Conservation (phyloP, 2,797 vertebrate species). For the Labeo calbasu region DNA sequence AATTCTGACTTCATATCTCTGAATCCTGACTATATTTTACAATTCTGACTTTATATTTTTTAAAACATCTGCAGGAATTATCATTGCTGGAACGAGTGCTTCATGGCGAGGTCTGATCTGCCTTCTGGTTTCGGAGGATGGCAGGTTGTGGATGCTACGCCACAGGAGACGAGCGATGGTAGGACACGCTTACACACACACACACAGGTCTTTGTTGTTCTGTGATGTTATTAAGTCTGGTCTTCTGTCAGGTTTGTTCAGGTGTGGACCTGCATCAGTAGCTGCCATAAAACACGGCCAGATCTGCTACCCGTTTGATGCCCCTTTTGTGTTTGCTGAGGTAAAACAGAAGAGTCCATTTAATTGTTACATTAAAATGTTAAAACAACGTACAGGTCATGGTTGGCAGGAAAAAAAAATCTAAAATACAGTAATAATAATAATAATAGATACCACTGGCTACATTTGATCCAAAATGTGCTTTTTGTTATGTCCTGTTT, state of each 20-base stretch:
- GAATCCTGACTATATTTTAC: no score
- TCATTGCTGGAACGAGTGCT: constrained; percentile 97
- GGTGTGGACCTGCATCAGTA: constrained; percentile 94
- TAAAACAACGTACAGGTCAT: background rate
- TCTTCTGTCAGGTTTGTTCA: constrained; percentile 82
- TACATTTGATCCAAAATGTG: background rate
- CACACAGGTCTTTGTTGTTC: background rate
- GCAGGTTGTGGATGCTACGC: constrained; percentile 94
- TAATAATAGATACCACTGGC: background rate
- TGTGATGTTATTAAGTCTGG: constrained; percentile 8
- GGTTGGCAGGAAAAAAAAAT: accelerated
- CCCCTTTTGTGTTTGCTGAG: constrained; percentile 93
- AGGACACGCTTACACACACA: background rate
- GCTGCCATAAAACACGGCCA: constrained; percentile 93
- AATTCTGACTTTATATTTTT: no score
- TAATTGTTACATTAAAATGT: background rate
- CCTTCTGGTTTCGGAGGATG: constrained; percentile 93
- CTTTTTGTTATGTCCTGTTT: background rate
- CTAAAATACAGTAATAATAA: background rate
- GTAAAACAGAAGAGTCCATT: constrained; percentile 66
- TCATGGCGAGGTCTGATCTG: constrained; percentile 94
- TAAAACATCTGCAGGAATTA: constrained; percentile 88
- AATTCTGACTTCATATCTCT: no score
- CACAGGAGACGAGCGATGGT: constrained; percentile 97
- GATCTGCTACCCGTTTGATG: constrained; percentile 90